These are phyloP conservation scores for Salminus brasiliensis DNA, from an alignment of 2,113 vertebrate species.

Conservation along the genomic window DNA sequence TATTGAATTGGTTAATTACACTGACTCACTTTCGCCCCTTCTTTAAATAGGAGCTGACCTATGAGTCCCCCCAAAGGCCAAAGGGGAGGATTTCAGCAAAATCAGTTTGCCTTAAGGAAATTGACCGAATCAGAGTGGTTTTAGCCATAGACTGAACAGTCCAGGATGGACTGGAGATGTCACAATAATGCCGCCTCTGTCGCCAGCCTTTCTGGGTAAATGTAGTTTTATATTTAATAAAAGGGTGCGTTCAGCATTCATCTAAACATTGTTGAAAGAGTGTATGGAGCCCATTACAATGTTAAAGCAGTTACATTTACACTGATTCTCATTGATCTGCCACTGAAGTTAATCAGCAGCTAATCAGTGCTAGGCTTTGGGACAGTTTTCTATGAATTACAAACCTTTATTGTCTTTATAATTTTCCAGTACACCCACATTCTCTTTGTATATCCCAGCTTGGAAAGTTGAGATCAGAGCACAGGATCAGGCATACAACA, in stretches of 20 bases:
- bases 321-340: not conserved
- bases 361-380: not conserved
- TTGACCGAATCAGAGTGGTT: not conserved
- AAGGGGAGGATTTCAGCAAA: constrained; percentile 1
- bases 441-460: no score
- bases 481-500: no score
- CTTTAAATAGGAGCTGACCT: not conserved
- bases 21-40: no score
- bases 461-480: no score
- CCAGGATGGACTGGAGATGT: not conserved
- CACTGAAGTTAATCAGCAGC: not conserved
- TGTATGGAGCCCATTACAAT: not conserved
- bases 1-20: not conserved
- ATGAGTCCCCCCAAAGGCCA: not conserved
- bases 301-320: not conserved
- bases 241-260: not conserved
- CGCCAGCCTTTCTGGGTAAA: not conserved
- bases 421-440: no score
- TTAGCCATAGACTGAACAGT: not conserved
- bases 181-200: not conserved
- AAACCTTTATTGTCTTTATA: not conserved
- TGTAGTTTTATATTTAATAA: not conserved
- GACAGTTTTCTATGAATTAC: not conserved
- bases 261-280: not conserved
- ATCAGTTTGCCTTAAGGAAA: constrained; percentile 7